Evolutionary conservation across 2,113 vertebrate species (phyloP), one percentile per base, ranked within the genome.

Genomic region (Perca fluviatilis): DNA sequence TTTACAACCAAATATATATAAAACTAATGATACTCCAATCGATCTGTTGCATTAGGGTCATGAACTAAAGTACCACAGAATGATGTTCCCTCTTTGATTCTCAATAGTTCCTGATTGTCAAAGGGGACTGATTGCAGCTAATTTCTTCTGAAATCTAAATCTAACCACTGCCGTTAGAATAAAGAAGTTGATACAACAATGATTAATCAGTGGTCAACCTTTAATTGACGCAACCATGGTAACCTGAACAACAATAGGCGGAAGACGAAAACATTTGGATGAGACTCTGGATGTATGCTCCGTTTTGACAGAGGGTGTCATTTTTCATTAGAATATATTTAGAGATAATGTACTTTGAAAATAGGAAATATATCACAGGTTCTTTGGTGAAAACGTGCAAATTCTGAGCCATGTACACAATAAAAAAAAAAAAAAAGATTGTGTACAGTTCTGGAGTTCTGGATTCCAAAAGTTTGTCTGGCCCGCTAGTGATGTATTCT

Each of bases 51-150:
- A 33, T 33, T 6, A 6, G 5, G 5, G 33, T 6, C 5, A 6
- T 33, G 33, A 33, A 33, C 33, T 33, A 33, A 33, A 33, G 33
- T 33, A 33, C 33, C 33, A 33, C 33, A 33, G 33, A 33, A 33
- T 33, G 5, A 69, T 40, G 19, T 15, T 46, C 1, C 8, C 3
- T 40, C 25, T 70, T 77, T 64, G 6, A 65, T 63, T 62, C 25
- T 50, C 77, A 85, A 88, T 74, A 73, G 50, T 18, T 25, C 6
- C 33, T 89, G 86, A 92, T 88, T 92, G 65, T 60, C 67, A 89
- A 86, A 82, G 67, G 79, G 77, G 21, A 30, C 69, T 88, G 82
- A 90, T 88, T 90, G 87, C 69, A 78, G 7, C 10, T 1, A 8
- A 14, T 14, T 47, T 27, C 23, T 16, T 4, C 15, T 10, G 1